Percentiles rank a stretch among this genome's conserved stretches.
Evolutionary conservation across 2,113 vertebrate genomes (phyloP).

Genomic region (Labeo catla): DNA sequence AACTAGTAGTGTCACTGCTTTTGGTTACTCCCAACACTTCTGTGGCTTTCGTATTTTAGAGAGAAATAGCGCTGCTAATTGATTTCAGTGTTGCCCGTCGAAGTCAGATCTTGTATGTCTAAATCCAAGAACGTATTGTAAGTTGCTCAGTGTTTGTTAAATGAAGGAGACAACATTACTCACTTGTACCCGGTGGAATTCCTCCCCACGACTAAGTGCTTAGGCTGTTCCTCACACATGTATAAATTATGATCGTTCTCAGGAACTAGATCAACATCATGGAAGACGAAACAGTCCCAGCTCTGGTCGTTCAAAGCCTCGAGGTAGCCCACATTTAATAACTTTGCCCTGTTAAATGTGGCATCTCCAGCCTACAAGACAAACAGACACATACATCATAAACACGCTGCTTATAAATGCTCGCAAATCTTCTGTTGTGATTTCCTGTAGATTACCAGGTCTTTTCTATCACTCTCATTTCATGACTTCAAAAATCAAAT

Average conservation of each 20-base stretch:
- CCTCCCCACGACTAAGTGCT: conserved; percentile 94
- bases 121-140: background rate
- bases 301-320: conserved; percentile 89
- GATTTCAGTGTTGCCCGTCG: background rate
- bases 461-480: background rate
- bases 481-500: background rate
- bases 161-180: conserved; percentile 52
- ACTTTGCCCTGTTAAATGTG: conserved; percentile 94
- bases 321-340: conserved; percentile 93
- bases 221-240: conserved; percentile 87
- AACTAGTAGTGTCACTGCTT: background rate
- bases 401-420: background rate
- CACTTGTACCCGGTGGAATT: conserved; percentile 96
- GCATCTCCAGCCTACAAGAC: conserved; percentile 80
- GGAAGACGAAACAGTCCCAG: conserved; percentile 97
- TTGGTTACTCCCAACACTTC: background rate
- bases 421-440: background rate
- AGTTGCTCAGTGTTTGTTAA: background rate
- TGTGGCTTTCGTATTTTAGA: background rate
- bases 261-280: conserved; percentile 94
- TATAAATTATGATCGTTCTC: conserved; percentile 95
- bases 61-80: background rate
- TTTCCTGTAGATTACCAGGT: background rate
- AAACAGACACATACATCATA: background rate
- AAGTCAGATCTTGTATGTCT: background rate